These are phyloP conservation scores for Pyrrhia umbra DNA, from an alignment of 2,888 invertebrate species.

Conservation along the genomic window DNA sequence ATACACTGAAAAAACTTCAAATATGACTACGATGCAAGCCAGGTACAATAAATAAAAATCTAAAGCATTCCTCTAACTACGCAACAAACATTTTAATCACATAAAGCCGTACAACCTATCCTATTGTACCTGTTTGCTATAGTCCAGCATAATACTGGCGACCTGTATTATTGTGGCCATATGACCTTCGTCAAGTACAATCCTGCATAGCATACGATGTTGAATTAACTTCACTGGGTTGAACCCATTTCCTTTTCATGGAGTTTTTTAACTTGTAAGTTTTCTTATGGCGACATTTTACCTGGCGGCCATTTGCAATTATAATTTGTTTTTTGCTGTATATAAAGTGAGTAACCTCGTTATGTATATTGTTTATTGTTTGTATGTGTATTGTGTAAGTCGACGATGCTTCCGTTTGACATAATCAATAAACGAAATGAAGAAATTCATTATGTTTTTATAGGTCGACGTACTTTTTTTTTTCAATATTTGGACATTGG, in stretches of 20 bases:
- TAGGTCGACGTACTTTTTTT: not conserved
- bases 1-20: too few relatives aligned
- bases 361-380: not conserved
- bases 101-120: constrained; percentile 12
- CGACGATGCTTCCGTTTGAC: constrained; percentile 5
- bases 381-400: constrained; percentile 25
- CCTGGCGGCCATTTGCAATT: constrained; percentile 32
- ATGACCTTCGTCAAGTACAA: constrained; percentile 36
- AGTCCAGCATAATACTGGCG: constrained; percentile 34
- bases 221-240: constrained; percentile 17
- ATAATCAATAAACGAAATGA: constrained; percentile 27
- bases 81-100: constrained; percentile 40
- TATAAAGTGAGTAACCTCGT: constrained; percentile 23
- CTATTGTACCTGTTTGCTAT: constrained; percentile 40
- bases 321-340: constrained; percentile 32
- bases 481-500: not conserved
- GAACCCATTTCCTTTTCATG: constrained; percentile 37
- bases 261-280: constrained; percentile 20
- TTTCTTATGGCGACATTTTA: constrained; percentile 26
- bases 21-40: not conserved
- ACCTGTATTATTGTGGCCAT: constrained; percentile 37
- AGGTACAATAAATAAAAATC: not conserved
- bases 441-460: not conserved
- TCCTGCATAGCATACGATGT: constrained; percentile 34
- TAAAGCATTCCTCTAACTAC: constrained; percentile 16